phyloP scores from a whole-genome alignment of 2,797 vertebrate species.

The Apogon hyalosoma region DNA sequence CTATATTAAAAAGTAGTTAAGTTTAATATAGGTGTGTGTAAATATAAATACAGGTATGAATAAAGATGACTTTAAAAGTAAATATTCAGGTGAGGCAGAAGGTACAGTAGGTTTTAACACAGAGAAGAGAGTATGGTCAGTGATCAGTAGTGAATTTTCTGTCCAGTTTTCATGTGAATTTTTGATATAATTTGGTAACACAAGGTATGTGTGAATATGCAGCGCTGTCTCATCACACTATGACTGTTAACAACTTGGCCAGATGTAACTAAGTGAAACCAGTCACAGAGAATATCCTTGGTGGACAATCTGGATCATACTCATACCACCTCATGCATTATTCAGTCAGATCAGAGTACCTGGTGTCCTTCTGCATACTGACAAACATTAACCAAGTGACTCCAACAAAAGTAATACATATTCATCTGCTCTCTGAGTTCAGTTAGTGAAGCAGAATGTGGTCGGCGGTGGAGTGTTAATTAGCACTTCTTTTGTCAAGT shows the following conservation, averaged over 20 bases:
- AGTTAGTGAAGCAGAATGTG: constrained; percentile 46
- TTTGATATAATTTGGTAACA: constrained; percentile 1
- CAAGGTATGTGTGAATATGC: constrained; percentile 3
- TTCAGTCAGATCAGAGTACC: constrained; percentile 47
- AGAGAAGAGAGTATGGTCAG: too few relatives aligned
- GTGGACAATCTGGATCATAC: constrained; percentile 33
- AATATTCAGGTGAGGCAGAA: too few relatives aligned
- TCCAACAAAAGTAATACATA: constrained; percentile 41
- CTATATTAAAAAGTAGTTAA: too few relatives aligned
- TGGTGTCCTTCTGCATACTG: constrained; percentile 35
- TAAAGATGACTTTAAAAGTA: too few relatives aligned
- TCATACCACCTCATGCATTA: constrained; percentile 41
- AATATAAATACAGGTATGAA: too few relatives aligned
- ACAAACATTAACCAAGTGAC: constrained; percentile 37
- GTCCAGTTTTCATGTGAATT: not conserved
- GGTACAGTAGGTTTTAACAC: too few relatives aligned
- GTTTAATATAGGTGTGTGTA: too few relatives aligned
- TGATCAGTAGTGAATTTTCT: not conserved
- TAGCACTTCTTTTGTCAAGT: constrained; percentile 53
- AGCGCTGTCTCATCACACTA: constrained; percentile 1
- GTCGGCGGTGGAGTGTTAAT: constrained; percentile 50
- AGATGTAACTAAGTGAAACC: constrained; percentile 24
- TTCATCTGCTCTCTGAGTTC: constrained; percentile 43
- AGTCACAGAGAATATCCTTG: constrained; percentile 7
- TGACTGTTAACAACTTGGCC: constrained; percentile 28